Conservation (phyloP, 1,140 invertebrate species). For the Bombus consobrinus region DNA sequence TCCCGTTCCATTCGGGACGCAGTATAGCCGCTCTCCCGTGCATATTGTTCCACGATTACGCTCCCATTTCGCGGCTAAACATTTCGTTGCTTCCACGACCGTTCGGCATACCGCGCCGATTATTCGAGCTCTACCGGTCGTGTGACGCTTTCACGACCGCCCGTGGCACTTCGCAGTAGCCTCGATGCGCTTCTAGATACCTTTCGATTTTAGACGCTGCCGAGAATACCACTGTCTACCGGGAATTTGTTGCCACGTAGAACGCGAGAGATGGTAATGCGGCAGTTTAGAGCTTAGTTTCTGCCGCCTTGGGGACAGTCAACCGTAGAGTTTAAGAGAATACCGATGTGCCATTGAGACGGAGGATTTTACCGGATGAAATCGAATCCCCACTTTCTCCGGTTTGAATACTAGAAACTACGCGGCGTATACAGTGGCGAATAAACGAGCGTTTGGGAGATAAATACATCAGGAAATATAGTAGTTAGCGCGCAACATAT, state of each 20-base stretch:
- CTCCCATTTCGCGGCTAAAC: slow-evolving; percentile 21
- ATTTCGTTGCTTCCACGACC: background rate
- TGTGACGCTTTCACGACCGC: slow-evolving; percentile 21
- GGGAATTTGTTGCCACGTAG: too few relatives aligned
- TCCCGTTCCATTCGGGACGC: background rate
- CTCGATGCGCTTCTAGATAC: background rate
- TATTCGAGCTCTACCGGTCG: slow-evolving; percentile 8
- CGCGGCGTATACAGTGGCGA: background rate
- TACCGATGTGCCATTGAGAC: background rate
- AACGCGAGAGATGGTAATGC: background rate
- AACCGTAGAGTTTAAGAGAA: background rate
- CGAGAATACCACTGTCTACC: too few relatives aligned
- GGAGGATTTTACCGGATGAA: slow-evolving; percentile 14
- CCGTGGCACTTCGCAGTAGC: background rate
- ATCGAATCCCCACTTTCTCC: slow-evolving; percentile 29
- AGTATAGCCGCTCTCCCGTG: background rate
- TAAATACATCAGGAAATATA: background rate
- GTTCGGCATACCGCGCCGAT: slow-evolving; percentile 21
- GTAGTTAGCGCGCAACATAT: too few relatives aligned
- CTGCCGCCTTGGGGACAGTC: background rate
- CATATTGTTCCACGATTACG: slow-evolving; percentile 61
- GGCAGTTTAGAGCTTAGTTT: background rate
- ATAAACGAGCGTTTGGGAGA: background rate
- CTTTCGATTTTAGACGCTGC: background rate
- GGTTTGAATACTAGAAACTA: background rate